A percentile compares a stretch with the other conserved stretches of the same genome.
Evolutionary conservation across 2,797 vertebrate species (phyloP).

Genomic region (Novumbra hubbsi): DNA sequence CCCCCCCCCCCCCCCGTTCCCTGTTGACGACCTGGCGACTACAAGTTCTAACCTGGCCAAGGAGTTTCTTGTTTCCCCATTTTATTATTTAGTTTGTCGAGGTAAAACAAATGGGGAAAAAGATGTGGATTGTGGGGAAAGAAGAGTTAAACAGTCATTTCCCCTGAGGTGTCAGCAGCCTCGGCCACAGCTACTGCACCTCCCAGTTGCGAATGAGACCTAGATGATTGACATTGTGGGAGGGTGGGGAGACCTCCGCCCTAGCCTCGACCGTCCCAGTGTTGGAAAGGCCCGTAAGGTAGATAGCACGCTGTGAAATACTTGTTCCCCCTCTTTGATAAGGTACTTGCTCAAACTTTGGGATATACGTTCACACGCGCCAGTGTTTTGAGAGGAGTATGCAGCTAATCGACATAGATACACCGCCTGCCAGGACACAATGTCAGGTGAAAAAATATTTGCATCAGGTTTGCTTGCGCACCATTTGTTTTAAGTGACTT

Average conservation of each 20-base stretch:
- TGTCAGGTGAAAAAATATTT: neutral
- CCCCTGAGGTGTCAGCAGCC: neutral
- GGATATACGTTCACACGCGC: neutral
- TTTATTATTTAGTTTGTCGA: no score
- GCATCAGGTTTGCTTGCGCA: neutral
- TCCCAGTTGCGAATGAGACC: slow-evolving; percentile 3
- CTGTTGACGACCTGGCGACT: no score
- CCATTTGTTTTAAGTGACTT: neutral
- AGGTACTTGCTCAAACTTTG: neutral
- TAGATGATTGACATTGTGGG: neutral
- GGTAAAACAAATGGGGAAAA: no score
- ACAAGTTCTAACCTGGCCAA: no score
- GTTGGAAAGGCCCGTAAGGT: neutral
- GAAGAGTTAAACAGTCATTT: neutral
- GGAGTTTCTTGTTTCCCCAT: no score
- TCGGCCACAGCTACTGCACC: neutral
- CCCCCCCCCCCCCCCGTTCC: no score
- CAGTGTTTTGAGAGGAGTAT: neutral
- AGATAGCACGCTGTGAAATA: neutral
- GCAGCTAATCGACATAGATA: neutral
- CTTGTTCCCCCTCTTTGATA: neutral
- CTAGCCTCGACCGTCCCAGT: neutral
- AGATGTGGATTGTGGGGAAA: neutral
- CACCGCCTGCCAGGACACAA: neutral
- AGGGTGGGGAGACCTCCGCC: neutral